Evolutionary conservation across 2,113 vertebrate genomes (phyloP), one percentile per base, ranked within the genome.

Genomic region (Clarias macrocephalus): DNA sequence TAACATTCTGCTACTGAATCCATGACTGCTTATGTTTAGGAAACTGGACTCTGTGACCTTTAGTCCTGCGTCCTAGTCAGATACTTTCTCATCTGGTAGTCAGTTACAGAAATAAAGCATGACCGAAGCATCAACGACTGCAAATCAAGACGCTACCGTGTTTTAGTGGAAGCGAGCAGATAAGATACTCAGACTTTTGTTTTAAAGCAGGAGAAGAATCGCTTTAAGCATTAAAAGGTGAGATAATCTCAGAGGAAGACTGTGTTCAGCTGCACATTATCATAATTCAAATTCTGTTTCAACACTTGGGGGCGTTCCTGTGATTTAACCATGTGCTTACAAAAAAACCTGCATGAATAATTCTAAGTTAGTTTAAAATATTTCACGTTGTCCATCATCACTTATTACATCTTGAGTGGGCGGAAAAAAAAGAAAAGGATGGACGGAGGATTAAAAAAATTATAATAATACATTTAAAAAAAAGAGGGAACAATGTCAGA

Each of bases 401-500:
- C 10, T 42, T 73, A 56, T 56, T 28, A 56, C 23, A 54, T 79
- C 76, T 11, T n/a, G 28, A 80, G 75, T 77, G 75, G 72, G 19
- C 6, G 37, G 18, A n/a, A n/a, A n/a, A n/a, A n/a, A n/a, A n/a
- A 60, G 7, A 37, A 72, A 33, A 12, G 30, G 25, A 60, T 10
- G 19, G 54, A 48, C 8, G 23, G 57, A 87, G 19, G 62, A 52
- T 48, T 18, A 52, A 68, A 59, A 10, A 88, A 48, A 48, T 42
- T 5, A 48, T 48, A 48, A 48, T 42, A 42, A 48, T 8, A 48
- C 6, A 37, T 37, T 37, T 37, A 8, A 48, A 83, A 48, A 21
- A 65, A 52, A 2, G 86, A 83, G 33, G 25, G 80, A 77, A 83
- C 18, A 63, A 87, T 56, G 59, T 62, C 48, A 19, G 25, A 18